Conservation (phyloP, 2,888 invertebrate species). For the Latrodectus hesperus region DNA sequence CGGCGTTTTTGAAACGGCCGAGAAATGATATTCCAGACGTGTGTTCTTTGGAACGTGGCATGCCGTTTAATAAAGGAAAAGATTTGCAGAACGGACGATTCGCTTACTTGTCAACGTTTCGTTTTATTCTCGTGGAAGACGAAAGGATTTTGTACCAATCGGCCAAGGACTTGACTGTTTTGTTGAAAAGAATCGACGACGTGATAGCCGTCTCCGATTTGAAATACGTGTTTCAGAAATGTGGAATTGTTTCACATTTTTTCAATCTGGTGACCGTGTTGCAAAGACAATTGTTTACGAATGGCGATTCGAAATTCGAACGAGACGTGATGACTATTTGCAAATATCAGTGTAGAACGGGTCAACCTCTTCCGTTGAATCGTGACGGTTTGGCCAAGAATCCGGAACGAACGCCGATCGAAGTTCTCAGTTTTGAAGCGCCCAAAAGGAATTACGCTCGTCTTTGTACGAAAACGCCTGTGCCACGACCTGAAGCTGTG, state of each 20-base stretch:
- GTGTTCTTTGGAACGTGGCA: too few species aligned
- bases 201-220: not conserved
- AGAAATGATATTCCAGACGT: not conserved
- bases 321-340: not conserved
- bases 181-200: not conserved
- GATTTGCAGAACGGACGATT: not conserved
- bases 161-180: not conserved
- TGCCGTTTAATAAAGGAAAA: too few species aligned
- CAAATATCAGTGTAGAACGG: slow-evolving; percentile 28
- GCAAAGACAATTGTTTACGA: not conserved
- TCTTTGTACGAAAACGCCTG: not conserved
- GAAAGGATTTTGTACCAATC: not conserved
- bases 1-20: not conserved
- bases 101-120: not conserved
- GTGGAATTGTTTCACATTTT: slow-evolving; percentile 1
- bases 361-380: slow-evolving; percentile 16
- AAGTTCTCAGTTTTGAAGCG: slow-evolving; percentile 20
- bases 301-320: not conserved
- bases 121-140: not conserved
- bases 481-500: not conserved
- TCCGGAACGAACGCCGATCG: not conserved
- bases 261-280: slow-evolving; percentile 9
- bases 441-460: slow-evolving; percentile 25
- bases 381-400: slow-evolving; percentile 27
- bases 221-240: slow-evolving; percentile 1